A percentile compares a stretch with the other conserved stretches of the same genome.
These are phyloP conservation scores for Plotosus lineatus DNA, from an alignment of 2,113 vertebrate species.

Conservation along the genomic window DNA sequence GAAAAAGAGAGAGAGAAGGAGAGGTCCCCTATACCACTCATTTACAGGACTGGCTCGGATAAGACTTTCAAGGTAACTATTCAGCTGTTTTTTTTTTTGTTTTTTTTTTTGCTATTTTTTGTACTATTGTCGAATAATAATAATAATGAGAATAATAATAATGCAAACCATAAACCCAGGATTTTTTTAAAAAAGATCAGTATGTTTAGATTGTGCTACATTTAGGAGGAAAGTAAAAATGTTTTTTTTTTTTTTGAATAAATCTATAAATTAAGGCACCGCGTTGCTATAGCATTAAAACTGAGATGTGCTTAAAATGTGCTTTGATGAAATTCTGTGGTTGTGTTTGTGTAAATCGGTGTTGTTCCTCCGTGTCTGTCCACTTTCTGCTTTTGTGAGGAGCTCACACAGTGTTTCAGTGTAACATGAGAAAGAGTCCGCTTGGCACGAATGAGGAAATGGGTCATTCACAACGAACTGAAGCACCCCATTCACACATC, in stretches of 20 bases:
- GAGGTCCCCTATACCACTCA: conserved; percentile 18
- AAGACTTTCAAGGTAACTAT: conserved; percentile 51
- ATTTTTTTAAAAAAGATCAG: too few species aligned
- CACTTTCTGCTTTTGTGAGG: conserved; percentile 7
- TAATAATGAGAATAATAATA: too few species aligned
- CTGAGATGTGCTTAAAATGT: not conserved
- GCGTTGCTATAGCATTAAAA: too few species aligned
- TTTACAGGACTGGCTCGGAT: conserved; percentile 41
- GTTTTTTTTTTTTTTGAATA: not conserved
- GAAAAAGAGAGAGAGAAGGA: not conserved
- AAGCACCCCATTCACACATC: conserved; percentile 68
- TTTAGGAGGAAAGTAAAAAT: not conserved
- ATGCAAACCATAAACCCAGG: too few species aligned
- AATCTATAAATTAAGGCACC: too few species aligned
- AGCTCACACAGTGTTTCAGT: conserved; percentile 10
- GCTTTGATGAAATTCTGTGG: not conserved
- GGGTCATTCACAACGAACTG: conserved; percentile 59
- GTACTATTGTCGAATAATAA: too few species aligned
- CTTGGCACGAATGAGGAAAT: conserved; percentile 50
- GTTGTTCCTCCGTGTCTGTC: too few species aligned
- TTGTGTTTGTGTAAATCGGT: not conserved
- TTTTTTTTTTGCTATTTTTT: not conserved
- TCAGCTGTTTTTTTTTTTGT: conserved; percentile 4
- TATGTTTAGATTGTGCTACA: not conserved
- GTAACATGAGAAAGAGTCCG: conserved; percentile 46